Percentiles rank a stretch among this genome's conserved stretches.
Evolutionary conservation across 64 coral and sea anemone genomes (phyloP).

Genomic region (Trachythela sp.): DNA sequence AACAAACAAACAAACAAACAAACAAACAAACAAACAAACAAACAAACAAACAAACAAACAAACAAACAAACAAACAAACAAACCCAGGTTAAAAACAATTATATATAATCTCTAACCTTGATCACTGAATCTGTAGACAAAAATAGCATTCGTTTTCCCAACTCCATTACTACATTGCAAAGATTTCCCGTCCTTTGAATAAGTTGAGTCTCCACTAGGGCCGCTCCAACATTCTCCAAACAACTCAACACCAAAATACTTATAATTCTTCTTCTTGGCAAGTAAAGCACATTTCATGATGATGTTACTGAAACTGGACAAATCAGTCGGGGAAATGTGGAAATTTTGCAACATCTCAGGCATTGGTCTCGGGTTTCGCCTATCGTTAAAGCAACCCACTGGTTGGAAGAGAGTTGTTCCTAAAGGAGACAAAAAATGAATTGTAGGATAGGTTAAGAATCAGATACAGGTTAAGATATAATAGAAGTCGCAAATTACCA

Average conservation of each 20-base stretch:
- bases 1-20: too few species aligned
- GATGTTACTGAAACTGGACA: not conserved
- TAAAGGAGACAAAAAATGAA: not conserved
- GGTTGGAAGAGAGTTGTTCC: not conserved
- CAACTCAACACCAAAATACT: conserved; percentile 55
- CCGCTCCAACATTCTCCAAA: conserved; percentile 76
- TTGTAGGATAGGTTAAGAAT: too few species aligned
- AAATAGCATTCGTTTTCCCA: not conserved
- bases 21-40: too few species aligned
- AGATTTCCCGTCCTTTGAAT: conserved; percentile 35
- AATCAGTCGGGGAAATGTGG: not conserved
- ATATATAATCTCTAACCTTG: not conserved
- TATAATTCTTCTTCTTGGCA: conserved; percentile 49
- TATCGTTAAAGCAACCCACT: not conserved
- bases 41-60: too few species aligned
- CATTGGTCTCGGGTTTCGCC: not conserved
- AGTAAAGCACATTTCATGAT: conserved; percentile 41
- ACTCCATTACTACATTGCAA: not conserved
- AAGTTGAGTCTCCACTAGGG: conserved; percentile 18
- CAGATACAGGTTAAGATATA: too few species aligned
- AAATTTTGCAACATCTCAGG: not conserved
- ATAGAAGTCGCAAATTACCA: not conserved
- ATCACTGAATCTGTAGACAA: not conserved
- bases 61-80: too few species aligned
- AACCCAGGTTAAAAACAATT: too few species aligned